Conservation (phyloP, 1,140 invertebrate genomes). For the Matsumurasca onukii region DNA sequence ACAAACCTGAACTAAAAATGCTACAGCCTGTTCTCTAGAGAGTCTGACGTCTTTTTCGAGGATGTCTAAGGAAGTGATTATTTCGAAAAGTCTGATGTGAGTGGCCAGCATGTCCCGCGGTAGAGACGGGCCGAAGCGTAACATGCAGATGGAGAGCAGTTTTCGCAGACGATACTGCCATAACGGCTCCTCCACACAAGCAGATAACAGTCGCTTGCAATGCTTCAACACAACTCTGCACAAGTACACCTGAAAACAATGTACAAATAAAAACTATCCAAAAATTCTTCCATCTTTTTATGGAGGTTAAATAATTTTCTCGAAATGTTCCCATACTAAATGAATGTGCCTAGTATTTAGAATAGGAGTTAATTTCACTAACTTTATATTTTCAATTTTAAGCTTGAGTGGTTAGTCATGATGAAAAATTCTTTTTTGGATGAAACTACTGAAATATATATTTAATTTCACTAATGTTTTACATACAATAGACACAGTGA, state of each 20-base stretch:
- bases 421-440: too few relatives aligned
- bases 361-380: too few relatives aligned
- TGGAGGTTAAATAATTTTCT: too few relatives aligned
- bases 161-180: conserved; percentile 60
- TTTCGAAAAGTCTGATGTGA: conserved; percentile 73
- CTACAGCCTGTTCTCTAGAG: conserved; percentile 47
- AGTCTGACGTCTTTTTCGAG: conserved; percentile 50
- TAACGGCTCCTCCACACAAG: conserved; percentile 41
- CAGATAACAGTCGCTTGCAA: conserved; percentile 43
- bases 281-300: too few relatives aligned
- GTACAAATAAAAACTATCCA: too few relatives aligned
- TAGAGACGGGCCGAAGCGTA: conserved; percentile 48
- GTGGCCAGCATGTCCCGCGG: conserved; percentile 62
- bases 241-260: conserved; percentile 54
- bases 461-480: too few relatives aligned
- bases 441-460: too few relatives aligned
- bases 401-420: too few relatives aligned
- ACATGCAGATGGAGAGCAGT: conserved; percentile 58
- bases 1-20: conserved; percentile 34
- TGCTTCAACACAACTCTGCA: conserved; percentile 60
- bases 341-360: too few relatives aligned
- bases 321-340: too few relatives aligned
- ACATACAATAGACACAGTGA: too few relatives aligned
- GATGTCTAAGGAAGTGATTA: conserved; percentile 65
- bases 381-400: too few relatives aligned